A percentile compares a stretch with the other conserved stretches of the same genome.
These are phyloP conservation scores for Mastomys natalensis DNA, from an alignment of 2,113 vertebrate species.

Conservation along the genomic window DNA sequence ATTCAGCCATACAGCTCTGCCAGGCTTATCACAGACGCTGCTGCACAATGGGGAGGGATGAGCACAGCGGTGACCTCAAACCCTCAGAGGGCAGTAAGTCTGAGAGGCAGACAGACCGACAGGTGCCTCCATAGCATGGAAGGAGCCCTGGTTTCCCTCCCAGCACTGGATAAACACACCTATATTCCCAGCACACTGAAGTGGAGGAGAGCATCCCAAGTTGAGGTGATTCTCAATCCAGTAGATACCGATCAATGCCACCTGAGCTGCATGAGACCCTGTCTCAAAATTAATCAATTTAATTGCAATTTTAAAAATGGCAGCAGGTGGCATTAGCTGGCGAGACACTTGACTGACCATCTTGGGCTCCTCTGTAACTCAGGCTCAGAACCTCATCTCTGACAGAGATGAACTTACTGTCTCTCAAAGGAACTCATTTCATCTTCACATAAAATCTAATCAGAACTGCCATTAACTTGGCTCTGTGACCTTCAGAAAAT, in stretches of 20 bases:
- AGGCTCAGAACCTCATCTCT: background rate
- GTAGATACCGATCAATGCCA: background rate
- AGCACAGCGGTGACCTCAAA: background rate
- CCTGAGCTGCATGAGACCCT: background rate
- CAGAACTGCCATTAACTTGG: background rate
- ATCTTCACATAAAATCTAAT: background rate
- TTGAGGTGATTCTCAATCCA: background rate
- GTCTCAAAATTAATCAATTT: background rate
- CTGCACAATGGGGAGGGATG: background rate
- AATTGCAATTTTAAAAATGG: background rate
- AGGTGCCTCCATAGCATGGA: too few relatives aligned
- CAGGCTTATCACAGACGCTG: background rate
- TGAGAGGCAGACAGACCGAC: background rate
- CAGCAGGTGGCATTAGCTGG: background rate
- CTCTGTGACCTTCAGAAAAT: conserved; percentile 3
- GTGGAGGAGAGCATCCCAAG: background rate
- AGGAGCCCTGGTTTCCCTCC: too few relatives aligned
- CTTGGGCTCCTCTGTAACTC: background rate
- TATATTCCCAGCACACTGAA: too few relatives aligned
- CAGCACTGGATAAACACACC: background rate
- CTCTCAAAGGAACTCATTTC: background rate
- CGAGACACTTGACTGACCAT: background rate
- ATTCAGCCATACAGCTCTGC: background rate
- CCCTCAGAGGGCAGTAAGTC: background rate
- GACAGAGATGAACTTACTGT: background rate